Base-by-base conservation (phyloP, 2,888 invertebrate genomes). In the Ditylenchus weischeri region DNA sequence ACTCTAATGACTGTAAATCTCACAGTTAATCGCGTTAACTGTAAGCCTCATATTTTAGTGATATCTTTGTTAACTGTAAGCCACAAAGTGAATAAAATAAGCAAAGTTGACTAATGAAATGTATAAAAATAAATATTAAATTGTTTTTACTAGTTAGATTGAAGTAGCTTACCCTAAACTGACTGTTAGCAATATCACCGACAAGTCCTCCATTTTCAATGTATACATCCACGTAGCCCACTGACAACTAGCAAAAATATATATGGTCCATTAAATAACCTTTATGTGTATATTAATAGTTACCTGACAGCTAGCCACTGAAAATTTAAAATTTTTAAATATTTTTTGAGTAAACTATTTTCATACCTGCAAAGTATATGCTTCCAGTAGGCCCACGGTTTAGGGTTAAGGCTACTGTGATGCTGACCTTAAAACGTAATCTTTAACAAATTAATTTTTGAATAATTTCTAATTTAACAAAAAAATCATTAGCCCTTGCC, bases 181-280 rank as follows among this genome's bases (percentile, higher is more conserved):
- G 76, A 36, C 73, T 76, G 74, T 80, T 80, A 57, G 76, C 77
- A 66, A 80, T 74, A 54, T 79, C 77, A 62, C 80, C 80, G 59
- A 80, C 72, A 18, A 80, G 71, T 35, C 80, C 80, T 62, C 79
- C 80, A 67, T 80, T 80, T 69, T 79, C 75, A 50, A 80, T 80
- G 70, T 75, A 80, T 5, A 75, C 78, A 67, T 80, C 79, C 13
- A 78, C 75, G 64, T 79, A 80, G 19, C 78, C 78, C 49, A 80
- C 43, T 43, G 43, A 43, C 15, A 29, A 29, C 29, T 29, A 43
- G 43, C 43, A 13, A 15, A 43, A 43, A 43, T 43, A 43, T 57
- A 71, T 69, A 35, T 62, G 50, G 19, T 57, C 35, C 19, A 18
- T 60, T 60, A 49, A n/a, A 64, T 18, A 23, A 15, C 36, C 10